A percentile compares a stretch with the other conserved stretches of the same genome.
Evolutionary conservation across 1,140 invertebrate genomes (phyloP).

Genomic region (Odontomachus brunneus): DNA sequence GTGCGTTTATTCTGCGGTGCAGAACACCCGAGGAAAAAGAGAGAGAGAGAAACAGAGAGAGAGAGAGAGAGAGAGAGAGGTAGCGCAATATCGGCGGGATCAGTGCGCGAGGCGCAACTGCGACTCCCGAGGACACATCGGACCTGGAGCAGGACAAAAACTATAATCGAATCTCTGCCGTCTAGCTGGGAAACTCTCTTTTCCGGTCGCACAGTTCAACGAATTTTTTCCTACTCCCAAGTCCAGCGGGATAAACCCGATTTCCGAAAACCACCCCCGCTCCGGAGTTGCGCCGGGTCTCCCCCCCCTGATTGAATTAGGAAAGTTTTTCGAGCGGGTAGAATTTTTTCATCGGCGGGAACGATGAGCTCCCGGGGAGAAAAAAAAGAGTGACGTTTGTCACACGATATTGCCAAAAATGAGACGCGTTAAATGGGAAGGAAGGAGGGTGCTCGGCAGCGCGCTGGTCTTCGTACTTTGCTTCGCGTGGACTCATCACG

Average conservation of each 20-base stretch:
- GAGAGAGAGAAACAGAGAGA: background rate
- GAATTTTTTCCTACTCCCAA: slow-evolving; percentile 56
- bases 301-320: slow-evolving; percentile 37
- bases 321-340: slow-evolving; percentile 26
- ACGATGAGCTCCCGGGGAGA: slow-evolving; percentile 4
- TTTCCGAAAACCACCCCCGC: slow-evolving; percentile 41
- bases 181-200: slow-evolving; percentile 60
- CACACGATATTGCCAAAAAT: background rate
- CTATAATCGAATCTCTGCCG: slow-evolving; percentile 56
- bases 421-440: background rate
- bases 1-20: slow-evolving; percentile 18
- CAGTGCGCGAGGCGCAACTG: slow-evolving; percentile 17
- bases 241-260: slow-evolving; percentile 21
- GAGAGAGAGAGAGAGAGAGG: background rate
- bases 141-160: slow-evolving; percentile 40
- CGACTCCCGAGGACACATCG: background rate
- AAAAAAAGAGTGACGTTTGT: slow-evolving; percentile 23
- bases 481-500: too few species aligned
- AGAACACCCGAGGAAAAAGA: background rate
- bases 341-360: slow-evolving; percentile 42
- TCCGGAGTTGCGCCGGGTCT: slow-evolving; percentile 27
- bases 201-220: slow-evolving; percentile 53
- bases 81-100: slow-evolving; percentile 9
- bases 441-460: too few species aligned
- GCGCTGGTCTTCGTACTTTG: too few species aligned